A percentile compares a stretch with the other conserved stretches of the same genome.
Evolutionary conservation across 2,113 vertebrate species (phyloP).

Genomic region (Prochilodus magdalenae): DNA sequence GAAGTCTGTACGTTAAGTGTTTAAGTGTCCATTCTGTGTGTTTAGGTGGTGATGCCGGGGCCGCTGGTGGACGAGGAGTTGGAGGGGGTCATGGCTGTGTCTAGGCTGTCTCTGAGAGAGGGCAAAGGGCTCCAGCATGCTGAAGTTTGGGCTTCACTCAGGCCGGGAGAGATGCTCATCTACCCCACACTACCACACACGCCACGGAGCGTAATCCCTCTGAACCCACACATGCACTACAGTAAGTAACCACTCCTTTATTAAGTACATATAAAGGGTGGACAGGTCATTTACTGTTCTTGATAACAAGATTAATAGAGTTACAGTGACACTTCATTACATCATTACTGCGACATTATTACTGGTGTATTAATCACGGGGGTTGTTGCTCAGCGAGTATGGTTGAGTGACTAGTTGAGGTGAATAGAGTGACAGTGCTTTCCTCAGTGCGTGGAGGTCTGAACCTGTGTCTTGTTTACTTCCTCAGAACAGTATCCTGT

Average conservation of each 20-base stretch:
- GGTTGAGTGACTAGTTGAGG: too few relatives aligned
- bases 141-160: constrained; percentile 70
- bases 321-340: too few relatives aligned
- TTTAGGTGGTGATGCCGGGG: constrained; percentile 72
- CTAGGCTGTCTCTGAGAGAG: constrained; percentile 64
- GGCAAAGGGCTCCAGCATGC: constrained; percentile 42
- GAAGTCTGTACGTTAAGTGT: too few relatives aligned
- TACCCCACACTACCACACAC: constrained; percentile 52
- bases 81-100: constrained; percentile 62
- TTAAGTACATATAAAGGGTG: neutral
- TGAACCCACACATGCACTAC: constrained; percentile 27
- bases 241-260: constrained; percentile 11
- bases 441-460: too few relatives aligned
- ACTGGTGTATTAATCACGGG: too few relatives aligned
- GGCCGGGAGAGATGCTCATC: constrained; percentile 66
- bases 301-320: too few relatives aligned
- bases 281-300: too few relatives aligned
- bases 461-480: too few relatives aligned
- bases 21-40: neutral
- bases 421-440: too few relatives aligned
- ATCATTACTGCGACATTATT: too few relatives aligned
- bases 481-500: too few relatives aligned
- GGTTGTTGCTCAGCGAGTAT: too few relatives aligned
- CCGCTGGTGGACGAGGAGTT: constrained; percentile 66
- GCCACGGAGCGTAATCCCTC: neutral